Conservation (phyloP, 2,797 vertebrate genomes). For the Cuniculus paca region DNA sequence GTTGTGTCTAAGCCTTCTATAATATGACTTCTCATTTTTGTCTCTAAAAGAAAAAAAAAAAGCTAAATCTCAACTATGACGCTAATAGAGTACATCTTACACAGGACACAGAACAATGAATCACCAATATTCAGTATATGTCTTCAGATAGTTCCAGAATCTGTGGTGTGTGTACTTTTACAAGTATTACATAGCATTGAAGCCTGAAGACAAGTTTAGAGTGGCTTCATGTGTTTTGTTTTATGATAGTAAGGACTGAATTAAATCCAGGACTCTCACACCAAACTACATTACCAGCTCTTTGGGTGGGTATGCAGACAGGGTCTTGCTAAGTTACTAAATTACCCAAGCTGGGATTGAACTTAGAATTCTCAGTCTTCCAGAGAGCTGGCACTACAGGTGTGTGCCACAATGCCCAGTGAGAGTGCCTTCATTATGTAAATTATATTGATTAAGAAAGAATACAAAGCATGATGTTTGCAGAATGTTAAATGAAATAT, state of each 20-base stretch:
- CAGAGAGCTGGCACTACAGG: not conserved
- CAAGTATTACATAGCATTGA: not conserved
- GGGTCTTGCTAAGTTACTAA: not conserved
- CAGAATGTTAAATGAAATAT: slow-evolving; percentile 22
- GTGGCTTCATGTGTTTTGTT: not conserved
- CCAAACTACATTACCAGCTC: not conserved
- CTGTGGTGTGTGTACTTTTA: not conserved
- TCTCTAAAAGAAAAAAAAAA: slow-evolving; percentile 1
- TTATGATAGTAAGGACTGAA: not conserved
- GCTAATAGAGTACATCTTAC: not conserved
- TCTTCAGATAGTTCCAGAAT: not conserved
- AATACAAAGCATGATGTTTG: not conserved
- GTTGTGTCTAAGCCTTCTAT: not conserved
- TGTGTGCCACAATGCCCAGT: not conserved
- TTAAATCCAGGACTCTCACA: not conserved
- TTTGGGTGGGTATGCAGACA: not conserved
- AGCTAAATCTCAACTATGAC: not conserved
- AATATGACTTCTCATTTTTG: not conserved
- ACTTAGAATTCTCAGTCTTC: not conserved
- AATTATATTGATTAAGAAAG: not conserved
- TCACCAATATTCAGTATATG: not conserved
- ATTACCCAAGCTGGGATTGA: not conserved
- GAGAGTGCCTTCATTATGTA: not conserved
- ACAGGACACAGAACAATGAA: not conserved
- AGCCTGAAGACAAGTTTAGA: not conserved